Conservation (phyloP, 2,113 vertebrate species). For the Vidua chalybeata region DNA sequence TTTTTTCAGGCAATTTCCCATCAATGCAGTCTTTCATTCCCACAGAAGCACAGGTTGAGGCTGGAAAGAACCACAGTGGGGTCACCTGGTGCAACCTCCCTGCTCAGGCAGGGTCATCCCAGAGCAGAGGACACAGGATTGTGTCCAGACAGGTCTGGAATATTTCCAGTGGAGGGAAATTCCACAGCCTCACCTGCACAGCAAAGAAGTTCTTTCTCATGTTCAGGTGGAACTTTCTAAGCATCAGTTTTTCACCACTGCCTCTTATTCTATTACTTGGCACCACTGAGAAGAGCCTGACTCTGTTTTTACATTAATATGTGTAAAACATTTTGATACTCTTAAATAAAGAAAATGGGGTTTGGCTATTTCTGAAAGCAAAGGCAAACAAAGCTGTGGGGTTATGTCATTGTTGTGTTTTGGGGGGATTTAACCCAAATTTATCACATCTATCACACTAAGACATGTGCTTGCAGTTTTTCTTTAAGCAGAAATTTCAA, state of each 20-base stretch:
- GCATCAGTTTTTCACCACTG: not conserved
- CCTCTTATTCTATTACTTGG: not conserved
- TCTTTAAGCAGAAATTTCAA: not conserved
- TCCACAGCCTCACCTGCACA: not conserved
- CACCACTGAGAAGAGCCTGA: not conserved
- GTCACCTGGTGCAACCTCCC: not conserved
- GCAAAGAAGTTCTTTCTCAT: not conserved
- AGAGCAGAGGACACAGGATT: too few species aligned
- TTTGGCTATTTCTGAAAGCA: not conserved
- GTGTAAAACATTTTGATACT: not conserved
- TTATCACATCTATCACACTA: not conserved
- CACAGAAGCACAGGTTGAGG: too few species aligned
- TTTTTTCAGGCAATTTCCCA: not conserved
- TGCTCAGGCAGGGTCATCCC: not conserved
- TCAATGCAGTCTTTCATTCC: too few species aligned
- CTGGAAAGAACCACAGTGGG: not conserved
- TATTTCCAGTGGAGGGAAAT: not conserved
- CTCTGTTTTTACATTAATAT: not conserved
- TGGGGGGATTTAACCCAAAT: not conserved
- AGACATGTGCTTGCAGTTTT: not conserved
- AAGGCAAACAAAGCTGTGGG: fast-evolving
- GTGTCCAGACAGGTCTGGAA: not conserved
- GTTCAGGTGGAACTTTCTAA: not conserved
- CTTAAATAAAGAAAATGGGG: not conserved
- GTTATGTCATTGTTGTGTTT: not conserved